Evolutionary conservation across 2,113 vertebrate species (phyloP).

Genomic region (Enhydra lutris): DNA sequence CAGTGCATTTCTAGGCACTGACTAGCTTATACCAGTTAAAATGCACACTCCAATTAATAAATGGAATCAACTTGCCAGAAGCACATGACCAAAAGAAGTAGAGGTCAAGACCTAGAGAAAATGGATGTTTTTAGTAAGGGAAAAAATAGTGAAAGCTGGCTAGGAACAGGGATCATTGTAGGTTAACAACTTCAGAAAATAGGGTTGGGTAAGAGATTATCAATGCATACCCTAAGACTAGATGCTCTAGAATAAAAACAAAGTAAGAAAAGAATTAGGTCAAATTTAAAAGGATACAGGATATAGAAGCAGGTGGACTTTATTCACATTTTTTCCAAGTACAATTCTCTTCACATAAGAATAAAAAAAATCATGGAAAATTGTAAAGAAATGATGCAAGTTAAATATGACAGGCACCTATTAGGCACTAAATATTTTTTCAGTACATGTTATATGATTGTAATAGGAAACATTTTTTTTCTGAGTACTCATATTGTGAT

Average conservation of each 20-base stretch:
- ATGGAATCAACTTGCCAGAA: neutral
- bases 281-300: neutral
- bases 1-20: neutral
- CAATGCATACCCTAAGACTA: neutral
- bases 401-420: neutral
- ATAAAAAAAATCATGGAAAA: neutral
- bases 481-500: neutral
- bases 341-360: neutral
- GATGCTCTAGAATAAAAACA: neutral
- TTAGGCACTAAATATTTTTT: neutral
- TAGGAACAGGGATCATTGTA: neutral
- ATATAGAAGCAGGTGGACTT: neutral
- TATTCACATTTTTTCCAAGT: neutral
- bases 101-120: neutral
- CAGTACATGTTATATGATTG: neutral
- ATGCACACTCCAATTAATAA: neutral
- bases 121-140: neutral
- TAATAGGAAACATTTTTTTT: neutral
- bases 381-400: neutral
- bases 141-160: neutral
- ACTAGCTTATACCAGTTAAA: neutral
- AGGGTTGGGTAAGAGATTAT: neutral
- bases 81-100: neutral
- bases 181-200: neutral
- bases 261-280: neutral